Evolutionary conservation across 2,113 vertebrate genomes (phyloP), one percentile per base, ranked within the genome.

Genomic region (Bungarus multicinctus): DNA sequence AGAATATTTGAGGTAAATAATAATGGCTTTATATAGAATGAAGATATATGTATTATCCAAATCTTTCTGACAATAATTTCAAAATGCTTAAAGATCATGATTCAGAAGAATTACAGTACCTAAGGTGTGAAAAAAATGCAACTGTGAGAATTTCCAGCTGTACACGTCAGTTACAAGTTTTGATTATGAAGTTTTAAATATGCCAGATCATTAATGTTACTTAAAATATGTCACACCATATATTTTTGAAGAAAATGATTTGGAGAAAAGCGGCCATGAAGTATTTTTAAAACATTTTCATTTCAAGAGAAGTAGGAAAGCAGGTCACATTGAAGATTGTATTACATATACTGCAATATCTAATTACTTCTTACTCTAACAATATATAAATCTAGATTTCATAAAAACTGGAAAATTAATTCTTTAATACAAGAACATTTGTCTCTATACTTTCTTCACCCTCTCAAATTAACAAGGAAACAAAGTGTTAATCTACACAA

Each of bases 231-330:
- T 53, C 27, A n/a, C 52, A 86, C 50, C 30, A 43, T 47, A 64
- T 39, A 52, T 27, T 92, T 64, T 52, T 53, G 6, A 74, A 22
- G 55, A 12, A 50, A 34, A 64, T 45, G 34, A 20, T 69, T 64
- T 1, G 85, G 87, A 47, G 92, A 91, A 87, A 74, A 34, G 6
- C 57, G 55, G 90, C 89, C 47, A 4, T 4, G 85, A 50, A 95
- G 20, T 34, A 93, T 20, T 85, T 74, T 91, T 22, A 91, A 85
- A 91, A 43, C 2, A 85, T 85, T 39, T 18, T 91, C 94, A 60
- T 57, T 74, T 92, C 91, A 92, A 88, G 52, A 43, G 20, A 93
- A 92, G 93, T 89, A 25, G 91, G 81, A 45, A 52, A 91, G 43
- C 93, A 52, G 20, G 30, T 94, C 54, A 27, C 69, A 85, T 34